Percentiles rank a stretch among this genome's conserved stretches.
Conservation (phyloP, 2,797 vertebrate species). For the Pantherophis vulpinus region DNA sequence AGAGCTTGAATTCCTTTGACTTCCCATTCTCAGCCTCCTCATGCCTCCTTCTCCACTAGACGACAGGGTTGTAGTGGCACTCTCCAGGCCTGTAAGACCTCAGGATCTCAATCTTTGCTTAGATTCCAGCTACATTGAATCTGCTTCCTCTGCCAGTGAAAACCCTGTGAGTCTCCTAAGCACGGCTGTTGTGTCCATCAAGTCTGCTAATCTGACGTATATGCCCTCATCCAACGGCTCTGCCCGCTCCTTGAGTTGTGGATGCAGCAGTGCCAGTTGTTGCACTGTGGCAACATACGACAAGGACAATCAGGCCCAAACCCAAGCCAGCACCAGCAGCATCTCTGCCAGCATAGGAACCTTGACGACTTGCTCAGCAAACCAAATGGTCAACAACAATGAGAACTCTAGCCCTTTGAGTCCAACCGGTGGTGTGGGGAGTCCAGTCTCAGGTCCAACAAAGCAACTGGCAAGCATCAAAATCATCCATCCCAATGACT, state of each 20-base stretch:
- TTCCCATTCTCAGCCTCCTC: constrained; percentile 89
- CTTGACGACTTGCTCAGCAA: constrained; percentile 69
- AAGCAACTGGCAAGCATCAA: constrained; percentile 82
- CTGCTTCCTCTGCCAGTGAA: constrained; percentile 68
- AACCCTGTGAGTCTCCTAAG: constrained; percentile 74
- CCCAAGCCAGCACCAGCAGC: constrained; percentile 80
- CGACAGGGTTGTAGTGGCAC: constrained; percentile 98
- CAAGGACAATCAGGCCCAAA: constrained; percentile 85
- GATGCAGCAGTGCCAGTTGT: constrained; percentile 98
- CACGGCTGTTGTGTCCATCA: constrained; percentile 87
- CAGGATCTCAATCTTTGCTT: constrained; percentile 96
- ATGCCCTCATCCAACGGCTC: constrained; percentile 99
- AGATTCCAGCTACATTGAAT: constrained; percentile 87
- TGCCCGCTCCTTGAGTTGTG: constrained; percentile 98
- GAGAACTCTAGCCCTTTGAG: constrained; percentile 80
- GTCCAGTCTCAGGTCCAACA: constrained; percentile 75
- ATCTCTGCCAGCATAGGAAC: constrained; percentile 76
- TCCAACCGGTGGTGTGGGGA: constrained; percentile 72
- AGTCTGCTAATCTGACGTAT: constrained; percentile 95
- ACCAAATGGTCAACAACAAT: constrained; percentile 83
- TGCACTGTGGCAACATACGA: constrained; percentile 97
- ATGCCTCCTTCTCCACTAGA: constrained; percentile 99
- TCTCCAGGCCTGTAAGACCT: constrained; percentile 96
- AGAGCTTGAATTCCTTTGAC: constrained; percentile 86
- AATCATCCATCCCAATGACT: constrained; percentile 90